A percentile compares a stretch with the other conserved stretches of the same genome.
phyloP scores from a whole-genome alignment of 2,113 vertebrate genomes.

The Apaloderma vittatum region DNA sequence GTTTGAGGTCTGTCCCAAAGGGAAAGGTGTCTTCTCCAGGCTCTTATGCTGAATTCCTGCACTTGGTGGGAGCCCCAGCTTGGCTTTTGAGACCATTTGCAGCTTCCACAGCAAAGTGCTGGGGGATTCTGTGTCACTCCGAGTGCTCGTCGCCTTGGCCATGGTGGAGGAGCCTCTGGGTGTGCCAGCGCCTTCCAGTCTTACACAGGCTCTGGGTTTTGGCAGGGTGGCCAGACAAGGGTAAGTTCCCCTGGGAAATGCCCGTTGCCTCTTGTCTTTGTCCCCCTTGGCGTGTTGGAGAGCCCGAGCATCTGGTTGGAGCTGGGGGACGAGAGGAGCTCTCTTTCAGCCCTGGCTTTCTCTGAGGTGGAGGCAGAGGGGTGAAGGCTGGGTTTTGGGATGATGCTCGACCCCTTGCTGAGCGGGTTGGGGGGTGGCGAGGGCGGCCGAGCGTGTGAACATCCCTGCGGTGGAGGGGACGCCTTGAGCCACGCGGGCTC shows the following conservation, averaged over 20 bases:
- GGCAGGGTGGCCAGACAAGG: background rate
- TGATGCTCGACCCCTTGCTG: fast-evolving
- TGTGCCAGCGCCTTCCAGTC: background rate
- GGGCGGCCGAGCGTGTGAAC: background rate
- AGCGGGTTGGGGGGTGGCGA: fast-evolving
- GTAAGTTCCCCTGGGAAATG: background rate
- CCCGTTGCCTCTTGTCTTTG: fast-evolving
- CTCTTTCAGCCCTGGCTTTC: background rate
- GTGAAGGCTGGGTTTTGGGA: background rate
- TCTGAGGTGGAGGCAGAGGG: fast-evolving
- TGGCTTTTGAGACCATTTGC: background rate
- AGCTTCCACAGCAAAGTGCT: fast-evolving
- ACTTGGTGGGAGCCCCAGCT: fast-evolving
- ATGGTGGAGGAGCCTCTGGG: fast-evolving
- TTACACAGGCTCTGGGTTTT: background rate
- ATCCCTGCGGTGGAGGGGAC: fast-evolving
- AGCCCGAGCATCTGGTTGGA: background rate
- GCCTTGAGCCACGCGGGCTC: background rate
- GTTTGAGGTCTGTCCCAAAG: background rate
- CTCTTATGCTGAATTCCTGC: background rate
- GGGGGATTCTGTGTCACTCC: fast-evolving
- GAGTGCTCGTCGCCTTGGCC: background rate
- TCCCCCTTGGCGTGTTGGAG: fast-evolving
- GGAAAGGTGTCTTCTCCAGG: background rate
- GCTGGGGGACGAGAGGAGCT: background rate